Evolutionary conservation across 2,888 invertebrate genomes (phyloP).

Genomic region (Melanotus villosus): DNA sequence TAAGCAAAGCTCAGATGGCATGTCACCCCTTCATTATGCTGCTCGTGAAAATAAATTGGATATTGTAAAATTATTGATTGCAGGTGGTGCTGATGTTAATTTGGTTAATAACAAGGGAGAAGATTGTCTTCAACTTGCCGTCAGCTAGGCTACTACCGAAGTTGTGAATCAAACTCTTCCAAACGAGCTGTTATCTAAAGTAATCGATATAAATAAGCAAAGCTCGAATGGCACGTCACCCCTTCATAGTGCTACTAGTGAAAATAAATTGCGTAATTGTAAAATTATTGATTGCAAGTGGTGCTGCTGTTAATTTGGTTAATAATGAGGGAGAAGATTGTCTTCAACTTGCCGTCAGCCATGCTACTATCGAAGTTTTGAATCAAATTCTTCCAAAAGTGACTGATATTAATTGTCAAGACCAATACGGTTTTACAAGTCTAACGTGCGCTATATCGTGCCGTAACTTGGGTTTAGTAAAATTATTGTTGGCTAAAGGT

Average conservation of each 20-base stretch:
- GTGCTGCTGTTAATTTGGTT: background rate
- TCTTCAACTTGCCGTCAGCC: background rate
- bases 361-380: background rate
- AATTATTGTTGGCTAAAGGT: background rate
- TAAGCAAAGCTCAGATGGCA: background rate
- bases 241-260: background rate
- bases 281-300: background rate
- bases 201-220: background rate
- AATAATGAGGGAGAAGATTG: background rate
- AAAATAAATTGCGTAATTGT: background rate
- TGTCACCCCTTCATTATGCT: background rate
- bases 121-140: background rate
- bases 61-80: background rate
- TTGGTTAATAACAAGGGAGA: no score
- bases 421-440: background rate
- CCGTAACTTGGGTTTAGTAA: background rate
- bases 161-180: background rate
- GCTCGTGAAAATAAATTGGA: background rate
- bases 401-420: background rate
- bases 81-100: slow-evolving; percentile 62
- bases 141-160: background rate
- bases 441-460: background rate
- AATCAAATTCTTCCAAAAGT: background rate
- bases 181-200: background rate
- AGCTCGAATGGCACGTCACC: background rate